These are phyloP conservation scores for Thunnus maccoyii DNA, from an alignment of 2,113 vertebrate species.

Conservation along the genomic window DNA sequence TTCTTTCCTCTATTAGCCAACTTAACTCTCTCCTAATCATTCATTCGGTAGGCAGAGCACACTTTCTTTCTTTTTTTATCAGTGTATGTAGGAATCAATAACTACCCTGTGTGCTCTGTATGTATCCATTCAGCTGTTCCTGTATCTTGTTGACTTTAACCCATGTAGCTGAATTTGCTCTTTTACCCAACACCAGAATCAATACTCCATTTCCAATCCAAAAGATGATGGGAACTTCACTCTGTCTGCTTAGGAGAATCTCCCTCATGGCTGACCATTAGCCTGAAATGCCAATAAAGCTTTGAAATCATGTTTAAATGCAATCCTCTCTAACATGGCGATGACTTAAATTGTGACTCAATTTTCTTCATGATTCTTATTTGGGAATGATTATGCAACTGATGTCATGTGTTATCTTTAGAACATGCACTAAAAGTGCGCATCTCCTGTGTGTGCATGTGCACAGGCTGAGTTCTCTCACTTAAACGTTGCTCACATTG, in stretches of 20 bases:
- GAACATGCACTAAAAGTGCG: not conserved
- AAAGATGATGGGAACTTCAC: too few relatives aligned
- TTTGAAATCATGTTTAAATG: not conserved
- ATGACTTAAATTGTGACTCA: not conserved
- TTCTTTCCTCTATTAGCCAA: not conserved
- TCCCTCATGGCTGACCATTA: too few relatives aligned
- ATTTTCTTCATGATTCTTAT: not conserved
- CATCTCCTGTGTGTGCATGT: not conserved
- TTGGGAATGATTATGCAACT: not conserved
- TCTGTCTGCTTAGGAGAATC: too few relatives aligned
- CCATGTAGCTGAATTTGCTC: too few relatives aligned
- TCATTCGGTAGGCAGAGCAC: conserved; percentile 30
- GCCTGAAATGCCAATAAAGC: not conserved
- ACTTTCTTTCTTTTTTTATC: too few relatives aligned
- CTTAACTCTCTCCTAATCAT: conserved; percentile 10
- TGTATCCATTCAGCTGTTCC: not conserved
- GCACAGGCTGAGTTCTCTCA: not conserved
- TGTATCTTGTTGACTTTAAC: not conserved
- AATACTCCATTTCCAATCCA: not conserved
- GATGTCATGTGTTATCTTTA: not conserved
- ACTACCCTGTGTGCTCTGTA: not conserved
- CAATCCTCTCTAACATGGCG: not conserved
- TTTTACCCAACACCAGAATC: not conserved
- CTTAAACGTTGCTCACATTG: conserved; percentile 20
- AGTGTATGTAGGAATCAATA: conserved; percentile 11